phyloP scores from a whole-genome alignment of 2,888 invertebrate genomes.

The Mystacides longicornis region DNA sequence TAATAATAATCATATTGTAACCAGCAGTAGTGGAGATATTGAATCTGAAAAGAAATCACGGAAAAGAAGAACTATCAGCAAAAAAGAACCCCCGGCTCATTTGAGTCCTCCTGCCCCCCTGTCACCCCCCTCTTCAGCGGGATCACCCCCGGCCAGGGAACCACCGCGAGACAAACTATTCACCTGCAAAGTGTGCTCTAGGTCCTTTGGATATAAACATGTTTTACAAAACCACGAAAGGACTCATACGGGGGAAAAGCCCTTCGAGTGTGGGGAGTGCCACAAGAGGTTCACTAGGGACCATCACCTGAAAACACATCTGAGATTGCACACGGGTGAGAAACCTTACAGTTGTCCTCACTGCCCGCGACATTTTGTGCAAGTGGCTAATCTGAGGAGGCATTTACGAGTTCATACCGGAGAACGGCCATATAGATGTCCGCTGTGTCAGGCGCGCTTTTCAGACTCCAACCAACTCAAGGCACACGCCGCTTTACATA shows the following conservation, averaged over 20 bases:
- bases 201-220: slow-evolving; percentile 90
- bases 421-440: slow-evolving; percentile 82
- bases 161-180: slow-evolving; percentile 73
- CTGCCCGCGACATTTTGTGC: slow-evolving; percentile 88
- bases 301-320: slow-evolving; percentile 89
- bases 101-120: slow-evolving; percentile 43
- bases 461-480: slow-evolving; percentile 89
- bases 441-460: slow-evolving; percentile 77
- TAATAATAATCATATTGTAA: slow-evolving; percentile 42
- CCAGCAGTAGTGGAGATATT: slow-evolving; percentile 39
- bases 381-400: slow-evolving; percentile 84
- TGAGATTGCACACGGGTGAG: slow-evolving; percentile 87
- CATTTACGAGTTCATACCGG: slow-evolving; percentile 89
- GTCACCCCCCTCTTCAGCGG: slow-evolving; percentile 49
- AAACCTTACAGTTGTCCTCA: slow-evolving; percentile 88
- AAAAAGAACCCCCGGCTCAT: slow-evolving; percentile 40
- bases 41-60: slow-evolving; percentile 39
- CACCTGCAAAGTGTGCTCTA: slow-evolving; percentile 79
- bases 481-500: slow-evolving; percentile 82
- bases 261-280: slow-evolving; percentile 87
- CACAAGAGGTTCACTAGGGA: slow-evolving; percentile 89
- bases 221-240: slow-evolving; percentile 91
- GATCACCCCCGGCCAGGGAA: slow-evolving; percentile 48
- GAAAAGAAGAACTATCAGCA: slow-evolving; percentile 45
- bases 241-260: slow-evolving; percentile 92